phyloP scores from a whole-genome alignment of 35 echinoderm and acorn worm species.

The Stichopus chloronotus region DNA sequence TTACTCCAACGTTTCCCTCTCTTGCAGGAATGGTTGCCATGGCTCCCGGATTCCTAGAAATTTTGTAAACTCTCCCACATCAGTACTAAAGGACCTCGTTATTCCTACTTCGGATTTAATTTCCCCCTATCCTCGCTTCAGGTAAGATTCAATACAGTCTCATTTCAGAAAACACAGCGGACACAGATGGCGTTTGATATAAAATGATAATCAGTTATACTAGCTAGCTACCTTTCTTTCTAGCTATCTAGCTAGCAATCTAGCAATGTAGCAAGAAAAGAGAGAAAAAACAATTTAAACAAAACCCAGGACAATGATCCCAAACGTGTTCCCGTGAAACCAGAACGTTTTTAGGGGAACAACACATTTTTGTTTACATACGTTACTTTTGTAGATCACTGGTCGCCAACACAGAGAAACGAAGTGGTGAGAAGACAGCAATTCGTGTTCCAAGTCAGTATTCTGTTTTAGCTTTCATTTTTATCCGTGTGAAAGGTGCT shows the following conservation, averaged over 20 bases:
- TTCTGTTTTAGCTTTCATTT: background rate
- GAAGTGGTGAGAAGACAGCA: background rate
- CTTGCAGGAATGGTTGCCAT: background rate
- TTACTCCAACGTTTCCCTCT: background rate
- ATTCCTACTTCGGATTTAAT: background rate
- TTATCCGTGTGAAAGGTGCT: too few relatives aligned
- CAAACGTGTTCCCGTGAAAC: too few relatives aligned
- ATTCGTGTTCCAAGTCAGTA: background rate
- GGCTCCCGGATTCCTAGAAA: background rate
- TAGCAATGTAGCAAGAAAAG: too few relatives aligned
- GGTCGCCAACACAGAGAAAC: background rate
- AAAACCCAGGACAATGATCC: too few relatives aligned
- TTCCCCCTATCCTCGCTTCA: background rate
- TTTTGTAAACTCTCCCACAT: background rate
- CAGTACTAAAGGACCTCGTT: background rate
- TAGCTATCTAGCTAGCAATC: too few relatives aligned
- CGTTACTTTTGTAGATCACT: background rate
- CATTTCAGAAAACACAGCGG: too few relatives aligned
- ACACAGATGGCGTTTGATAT: too few relatives aligned
- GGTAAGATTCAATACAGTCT: background rate
- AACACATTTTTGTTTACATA: background rate
- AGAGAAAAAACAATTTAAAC: too few relatives aligned
- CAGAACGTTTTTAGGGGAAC: background rate
- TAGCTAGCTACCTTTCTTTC: too few relatives aligned
- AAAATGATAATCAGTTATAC: too few relatives aligned